A percentile compares a stretch with the other conserved stretches of the same genome.
Evolutionary conservation across 2,888 invertebrate species (phyloP).

Genomic region (Caenorhabditis sulstoni): DNA sequence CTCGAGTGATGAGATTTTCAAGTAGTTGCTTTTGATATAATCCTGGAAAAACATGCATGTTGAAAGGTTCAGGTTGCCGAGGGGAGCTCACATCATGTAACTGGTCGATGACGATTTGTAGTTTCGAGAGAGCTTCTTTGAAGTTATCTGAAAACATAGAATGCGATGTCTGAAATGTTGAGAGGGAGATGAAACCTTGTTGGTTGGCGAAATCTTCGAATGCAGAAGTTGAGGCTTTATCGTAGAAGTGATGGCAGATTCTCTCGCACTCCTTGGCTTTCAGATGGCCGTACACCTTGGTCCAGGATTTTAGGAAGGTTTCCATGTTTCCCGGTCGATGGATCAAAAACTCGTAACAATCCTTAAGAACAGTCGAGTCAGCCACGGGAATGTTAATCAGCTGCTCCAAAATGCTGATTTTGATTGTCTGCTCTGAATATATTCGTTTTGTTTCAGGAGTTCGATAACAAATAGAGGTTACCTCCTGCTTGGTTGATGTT

Average conservation of each 20-base stretch:
- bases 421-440: neutral
- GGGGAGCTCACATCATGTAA: too few relatives aligned
- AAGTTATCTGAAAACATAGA: constrained; percentile 18
- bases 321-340: too few relatives aligned
- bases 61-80: neutral
- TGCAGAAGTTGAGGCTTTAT: neutral
- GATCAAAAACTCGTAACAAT: too few relatives aligned
- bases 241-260: neutral
- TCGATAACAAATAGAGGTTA: neutral
- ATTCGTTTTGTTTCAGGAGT: neutral
- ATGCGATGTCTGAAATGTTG: neutral
- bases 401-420: constrained; percentile 1
- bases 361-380: neutral
- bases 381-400: constrained; percentile 3
- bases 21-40: neutral
- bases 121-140: neutral
- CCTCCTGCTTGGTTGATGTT: too few relatives aligned
- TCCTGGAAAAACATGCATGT: constrained; percentile 32
- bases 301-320: constrained; percentile 12
- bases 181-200: neutral
- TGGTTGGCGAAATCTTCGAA: constrained; percentile 9
- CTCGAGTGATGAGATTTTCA: constrained; percentile 2
- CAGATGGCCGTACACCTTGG: neutral
- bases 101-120: neutral
- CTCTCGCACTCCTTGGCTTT: neutral